These are phyloP conservation scores for Cephus nigrinus DNA, from an alignment of 2,888 invertebrate genomes.

Conservation along the genomic window DNA sequence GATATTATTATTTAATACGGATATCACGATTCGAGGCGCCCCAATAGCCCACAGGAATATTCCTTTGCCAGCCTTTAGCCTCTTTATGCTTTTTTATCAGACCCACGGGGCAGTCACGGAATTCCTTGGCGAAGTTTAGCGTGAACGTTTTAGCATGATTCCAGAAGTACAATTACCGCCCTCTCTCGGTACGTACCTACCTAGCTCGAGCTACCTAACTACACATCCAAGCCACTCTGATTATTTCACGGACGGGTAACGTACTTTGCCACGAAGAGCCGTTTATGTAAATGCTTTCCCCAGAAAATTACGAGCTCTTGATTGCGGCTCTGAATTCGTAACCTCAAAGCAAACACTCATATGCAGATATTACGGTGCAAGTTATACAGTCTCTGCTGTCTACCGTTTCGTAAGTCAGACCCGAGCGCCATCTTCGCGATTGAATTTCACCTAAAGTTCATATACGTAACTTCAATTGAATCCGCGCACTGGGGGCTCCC, in stretches of 20 bases:
- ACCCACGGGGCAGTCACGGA: neutral
- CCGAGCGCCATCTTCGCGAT: neutral
- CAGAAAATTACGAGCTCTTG: neutral
- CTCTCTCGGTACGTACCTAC: neutral
- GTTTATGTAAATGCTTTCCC: neutral
- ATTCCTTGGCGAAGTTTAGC: neutral
- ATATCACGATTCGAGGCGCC: neutral
- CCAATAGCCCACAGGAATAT: neutral
- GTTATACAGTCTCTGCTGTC: neutral
- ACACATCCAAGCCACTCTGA: neutral
- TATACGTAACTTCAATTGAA: neutral
- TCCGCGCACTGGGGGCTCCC: too few relatives aligned
- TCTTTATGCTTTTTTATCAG: neutral
- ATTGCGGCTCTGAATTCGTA: neutral
- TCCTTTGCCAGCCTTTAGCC: neutral
- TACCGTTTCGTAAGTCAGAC: neutral
- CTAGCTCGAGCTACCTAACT: neutral
- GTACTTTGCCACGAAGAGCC: neutral
- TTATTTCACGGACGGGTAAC: neutral
- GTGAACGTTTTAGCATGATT: neutral
- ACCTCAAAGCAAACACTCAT: neutral
- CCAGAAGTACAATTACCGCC: constrained; percentile 3
- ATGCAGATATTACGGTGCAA: neutral
- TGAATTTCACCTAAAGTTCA: neutral
- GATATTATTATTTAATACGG: neutral